Conservation (phyloP, 2,797 vertebrate species). For the Sandelia bainsii region DNA sequence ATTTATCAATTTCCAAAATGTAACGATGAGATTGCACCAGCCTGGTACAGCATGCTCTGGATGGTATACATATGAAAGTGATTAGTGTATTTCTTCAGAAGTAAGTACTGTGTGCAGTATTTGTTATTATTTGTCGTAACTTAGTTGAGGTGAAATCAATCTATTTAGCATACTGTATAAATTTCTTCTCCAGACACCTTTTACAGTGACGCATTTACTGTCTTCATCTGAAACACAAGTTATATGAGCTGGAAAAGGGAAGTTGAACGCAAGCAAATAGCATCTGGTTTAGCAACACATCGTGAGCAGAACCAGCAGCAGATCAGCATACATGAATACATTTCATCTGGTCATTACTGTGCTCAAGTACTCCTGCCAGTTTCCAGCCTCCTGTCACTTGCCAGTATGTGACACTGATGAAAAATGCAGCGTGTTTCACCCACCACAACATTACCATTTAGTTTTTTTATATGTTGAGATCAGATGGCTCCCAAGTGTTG, state of each 20-base stretch:
- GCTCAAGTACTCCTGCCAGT: conserved; percentile 67
- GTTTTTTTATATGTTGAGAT: conserved; percentile 72
- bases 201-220: not conserved
- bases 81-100: conserved; percentile 39
- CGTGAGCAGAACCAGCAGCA: conserved; percentile 62
- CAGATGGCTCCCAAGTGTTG: conserved; percentile 66
- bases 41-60: conserved; percentile 19
- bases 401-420: conserved; percentile 73
- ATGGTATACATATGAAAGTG: conserved; percentile 42
- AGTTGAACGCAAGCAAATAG: conserved; percentile 36
- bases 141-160: conserved; percentile 24
- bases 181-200: not conserved
- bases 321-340: conserved; percentile 73
- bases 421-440: conserved; percentile 71
- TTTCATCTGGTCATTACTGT: conserved; percentile 70
- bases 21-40: conserved; percentile 32
- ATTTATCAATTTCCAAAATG: conserved; percentile 64
- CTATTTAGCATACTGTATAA: conserved; percentile 4
- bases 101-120: conserved; percentile 13
- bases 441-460: conserved; percentile 70
- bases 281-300: conserved; percentile 63
- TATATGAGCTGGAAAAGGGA: conserved; percentile 29
- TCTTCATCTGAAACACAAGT: conserved; percentile 14
- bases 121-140: conserved; percentile 37
- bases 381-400: conserved; percentile 78